phyloP scores from a whole-genome alignment of 2,113 vertebrate species.

The Salvator merianae region DNA sequence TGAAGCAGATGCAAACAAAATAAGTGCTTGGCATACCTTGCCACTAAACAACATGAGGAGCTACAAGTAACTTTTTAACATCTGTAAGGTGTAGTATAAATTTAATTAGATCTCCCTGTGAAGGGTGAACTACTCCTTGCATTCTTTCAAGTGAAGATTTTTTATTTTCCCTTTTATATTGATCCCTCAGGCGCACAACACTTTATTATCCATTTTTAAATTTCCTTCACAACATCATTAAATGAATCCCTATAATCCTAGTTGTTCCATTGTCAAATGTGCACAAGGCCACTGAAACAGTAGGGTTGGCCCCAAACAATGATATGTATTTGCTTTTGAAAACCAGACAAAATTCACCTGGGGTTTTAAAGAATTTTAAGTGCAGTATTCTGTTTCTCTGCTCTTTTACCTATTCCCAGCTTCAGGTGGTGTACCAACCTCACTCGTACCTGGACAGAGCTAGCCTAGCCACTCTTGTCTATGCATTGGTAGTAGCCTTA shows the following conservation, averaged over 20 bases:
- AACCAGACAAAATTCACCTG: too few species aligned
- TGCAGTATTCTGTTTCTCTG: too few species aligned
- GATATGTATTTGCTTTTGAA: too few species aligned
- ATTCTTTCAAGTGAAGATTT: neutral
- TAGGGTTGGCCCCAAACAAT: too few species aligned
- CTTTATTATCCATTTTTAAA: neutral
- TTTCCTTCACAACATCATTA: neutral
- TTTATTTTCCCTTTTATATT: neutral
- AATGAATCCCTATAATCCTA: neutral
- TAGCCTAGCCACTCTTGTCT: too few species aligned
- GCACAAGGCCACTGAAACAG: too few species aligned
- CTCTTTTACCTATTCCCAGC: too few species aligned
- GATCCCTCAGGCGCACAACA: neutral
- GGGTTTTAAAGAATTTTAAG: too few species aligned
- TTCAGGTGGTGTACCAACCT: too few species aligned
- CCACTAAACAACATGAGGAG: neutral
- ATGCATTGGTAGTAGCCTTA: too few species aligned
- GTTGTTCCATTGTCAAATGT: too few species aligned
- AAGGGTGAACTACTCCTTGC: neutral
- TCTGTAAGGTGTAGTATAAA: neutral
- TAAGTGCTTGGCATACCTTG: neutral
- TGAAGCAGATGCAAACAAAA: slow-evolving; percentile 11
- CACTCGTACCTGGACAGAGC: too few species aligned
- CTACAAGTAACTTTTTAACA: neutral
- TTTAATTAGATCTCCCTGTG: neutral